Evolutionary conservation across 1,140 invertebrate genomes (phyloP).

Genomic region (Drusus annulatus): DNA sequence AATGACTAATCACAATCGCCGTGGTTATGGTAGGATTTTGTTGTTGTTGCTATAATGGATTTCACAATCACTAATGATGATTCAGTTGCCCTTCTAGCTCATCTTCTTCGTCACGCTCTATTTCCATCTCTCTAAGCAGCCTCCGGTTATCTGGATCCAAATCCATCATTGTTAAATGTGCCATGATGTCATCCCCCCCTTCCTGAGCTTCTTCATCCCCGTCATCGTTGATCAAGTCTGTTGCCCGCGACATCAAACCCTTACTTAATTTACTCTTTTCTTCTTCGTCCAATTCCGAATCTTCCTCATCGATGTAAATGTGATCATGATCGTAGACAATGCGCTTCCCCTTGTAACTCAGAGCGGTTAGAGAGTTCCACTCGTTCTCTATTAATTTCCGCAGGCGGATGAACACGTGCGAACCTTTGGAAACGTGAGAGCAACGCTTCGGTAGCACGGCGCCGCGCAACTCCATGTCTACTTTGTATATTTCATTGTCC

Average conservation of each 20-base stretch:
- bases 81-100: background rate
- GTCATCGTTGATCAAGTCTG: background rate
- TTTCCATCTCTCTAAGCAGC: background rate
- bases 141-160: background rate
- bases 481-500: background rate
- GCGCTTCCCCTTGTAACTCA: background rate
- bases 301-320: constrained; percentile 1
- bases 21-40: too few relatives aligned
- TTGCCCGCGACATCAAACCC: background rate
- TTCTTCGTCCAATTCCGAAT: constrained; percentile 29
- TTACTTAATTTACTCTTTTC: background rate
- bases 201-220: background rate
- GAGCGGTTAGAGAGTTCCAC: background rate
- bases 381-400: constrained; percentile 11
- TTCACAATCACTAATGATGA: background rate
- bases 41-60: background rate
- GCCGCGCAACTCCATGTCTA: constrained; percentile 9
- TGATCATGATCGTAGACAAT: constrained; percentile 32
- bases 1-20: too few relatives aligned
- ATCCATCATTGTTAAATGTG: background rate
- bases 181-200: background rate
- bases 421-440: constrained; percentile 11
- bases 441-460: background rate
- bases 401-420: constrained; percentile 14
- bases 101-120: background rate